These are phyloP conservation scores for Esperia sulphurella DNA, from an alignment of 2,888 invertebrate genomes.

Conservation along the genomic window DNA sequence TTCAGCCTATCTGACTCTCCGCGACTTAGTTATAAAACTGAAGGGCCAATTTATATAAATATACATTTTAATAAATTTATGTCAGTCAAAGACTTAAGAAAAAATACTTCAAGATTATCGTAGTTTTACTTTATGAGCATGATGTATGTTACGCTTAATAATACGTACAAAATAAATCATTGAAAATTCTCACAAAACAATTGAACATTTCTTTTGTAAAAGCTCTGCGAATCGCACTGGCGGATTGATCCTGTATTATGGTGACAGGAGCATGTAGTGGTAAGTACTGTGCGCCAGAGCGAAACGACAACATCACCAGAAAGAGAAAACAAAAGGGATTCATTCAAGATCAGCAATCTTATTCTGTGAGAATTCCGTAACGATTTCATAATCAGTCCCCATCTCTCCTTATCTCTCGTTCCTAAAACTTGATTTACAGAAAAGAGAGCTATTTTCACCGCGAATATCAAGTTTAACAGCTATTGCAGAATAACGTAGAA, in stretches of 20 bases:
- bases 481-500: conserved; percentile 61
- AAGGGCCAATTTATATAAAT: too few species aligned
- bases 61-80: too few species aligned
- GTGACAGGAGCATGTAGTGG: conserved; percentile 57
- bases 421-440: conserved; percentile 20
- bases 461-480: conserved; percentile 38
- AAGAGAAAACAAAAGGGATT: conserved; percentile 66
- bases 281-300: conserved; percentile 55
- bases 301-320: conserved; percentile 54
- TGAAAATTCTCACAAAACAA: too few species aligned
- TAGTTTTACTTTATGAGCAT: too few species aligned
- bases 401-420: conserved; percentile 38
- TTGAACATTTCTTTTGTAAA: not conserved
- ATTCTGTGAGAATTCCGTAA: conserved; percentile 52
- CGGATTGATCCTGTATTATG: conserved; percentile 70
- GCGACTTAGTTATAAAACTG: too few species aligned
- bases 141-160: too few species aligned
- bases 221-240: conserved; percentile 45
- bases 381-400: conserved; percentile 54
- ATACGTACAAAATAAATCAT: too few species aligned
- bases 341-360: conserved; percentile 66
- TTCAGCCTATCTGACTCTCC: too few species aligned
- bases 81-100: too few species aligned
- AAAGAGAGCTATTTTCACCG: conserved; percentile 29
- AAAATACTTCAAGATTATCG: too few species aligned